Conservation (phyloP, 1,140 invertebrate species). For the Hydropsyche tenuis region DNA sequence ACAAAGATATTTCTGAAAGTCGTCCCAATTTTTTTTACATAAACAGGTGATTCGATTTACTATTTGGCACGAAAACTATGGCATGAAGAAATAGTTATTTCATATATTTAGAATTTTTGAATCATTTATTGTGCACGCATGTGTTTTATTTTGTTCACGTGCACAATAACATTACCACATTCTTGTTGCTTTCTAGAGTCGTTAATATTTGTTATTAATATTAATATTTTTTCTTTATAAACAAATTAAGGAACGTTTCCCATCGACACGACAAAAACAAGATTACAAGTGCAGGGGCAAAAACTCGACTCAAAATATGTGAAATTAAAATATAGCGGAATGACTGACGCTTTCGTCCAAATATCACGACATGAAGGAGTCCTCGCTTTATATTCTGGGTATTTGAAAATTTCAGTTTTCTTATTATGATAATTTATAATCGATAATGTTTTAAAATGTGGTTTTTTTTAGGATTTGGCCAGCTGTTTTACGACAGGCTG, state of each 20-base stretch:
- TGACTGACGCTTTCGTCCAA: constrained; percentile 87
- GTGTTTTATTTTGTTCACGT: too few relatives aligned
- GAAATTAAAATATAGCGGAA: constrained; percentile 84
- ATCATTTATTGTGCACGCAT: too few relatives aligned
- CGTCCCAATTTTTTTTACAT: constrained; percentile 33
- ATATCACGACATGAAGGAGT: constrained; percentile 85
- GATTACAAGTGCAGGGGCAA: constrained; percentile 94
- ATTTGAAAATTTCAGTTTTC: constrained; percentile 43
- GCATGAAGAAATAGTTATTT: too few relatives aligned
- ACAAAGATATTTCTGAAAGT: too few relatives aligned
- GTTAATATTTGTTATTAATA: too few relatives aligned
- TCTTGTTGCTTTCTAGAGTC: too few relatives aligned
- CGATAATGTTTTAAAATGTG: constrained; percentile 24
- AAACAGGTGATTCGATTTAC: too few relatives aligned
- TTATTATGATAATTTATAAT: not conserved
- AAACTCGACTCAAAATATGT: constrained; percentile 78
- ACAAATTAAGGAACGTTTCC: constrained; percentile 89
- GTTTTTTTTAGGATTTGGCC: constrained; percentile 79
- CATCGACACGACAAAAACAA: constrained; percentile 94
- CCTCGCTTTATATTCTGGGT: constrained; percentile 84
- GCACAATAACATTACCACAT: too few relatives aligned
- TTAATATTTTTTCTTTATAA: too few relatives aligned
- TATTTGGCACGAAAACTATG: too few relatives aligned
- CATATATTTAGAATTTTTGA: too few relatives aligned
- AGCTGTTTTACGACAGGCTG: constrained; percentile 89